phyloP scores from a whole-genome alignment of 2,113 vertebrate genomes.

The Haemorhous mexicanus region DNA sequence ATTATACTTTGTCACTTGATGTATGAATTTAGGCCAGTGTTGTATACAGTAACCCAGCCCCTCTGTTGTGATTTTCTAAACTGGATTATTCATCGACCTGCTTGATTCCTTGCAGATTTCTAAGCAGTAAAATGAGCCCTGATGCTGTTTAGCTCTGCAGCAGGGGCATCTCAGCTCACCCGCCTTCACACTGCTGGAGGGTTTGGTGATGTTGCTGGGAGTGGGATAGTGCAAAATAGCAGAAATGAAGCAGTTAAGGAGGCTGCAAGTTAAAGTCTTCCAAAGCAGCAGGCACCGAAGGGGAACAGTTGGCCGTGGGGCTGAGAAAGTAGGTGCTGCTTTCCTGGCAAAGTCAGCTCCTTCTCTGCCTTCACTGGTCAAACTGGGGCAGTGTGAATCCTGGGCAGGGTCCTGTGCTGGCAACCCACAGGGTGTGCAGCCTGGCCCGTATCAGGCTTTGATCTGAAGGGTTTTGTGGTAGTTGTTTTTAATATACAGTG shows the following conservation, averaged over 20 bases:
- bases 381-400: not conserved
- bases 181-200: not conserved
- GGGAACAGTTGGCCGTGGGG: not conserved
- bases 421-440: not conserved
- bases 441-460: not conserved
- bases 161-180: not conserved
- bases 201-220: not conserved
- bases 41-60: not conserved
- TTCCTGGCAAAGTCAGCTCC: not conserved
- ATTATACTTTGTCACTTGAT: not conserved
- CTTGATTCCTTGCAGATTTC: not conserved
- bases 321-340: not conserved
- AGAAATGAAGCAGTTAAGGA: not conserved
- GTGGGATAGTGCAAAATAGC: not conserved
- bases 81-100: not conserved
- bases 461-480: not conserved
- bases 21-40: not conserved
- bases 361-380: not conserved
- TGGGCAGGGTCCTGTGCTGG: not conserved
- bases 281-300: not conserved
- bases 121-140: not conserved
- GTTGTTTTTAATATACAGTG: not conserved
- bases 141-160: not conserved
- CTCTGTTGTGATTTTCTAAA: not conserved
- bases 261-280: not conserved